Evolutionary conservation across 2,797 vertebrate genomes (phyloP).

Genomic region (Takifugu rubripes): DNA sequence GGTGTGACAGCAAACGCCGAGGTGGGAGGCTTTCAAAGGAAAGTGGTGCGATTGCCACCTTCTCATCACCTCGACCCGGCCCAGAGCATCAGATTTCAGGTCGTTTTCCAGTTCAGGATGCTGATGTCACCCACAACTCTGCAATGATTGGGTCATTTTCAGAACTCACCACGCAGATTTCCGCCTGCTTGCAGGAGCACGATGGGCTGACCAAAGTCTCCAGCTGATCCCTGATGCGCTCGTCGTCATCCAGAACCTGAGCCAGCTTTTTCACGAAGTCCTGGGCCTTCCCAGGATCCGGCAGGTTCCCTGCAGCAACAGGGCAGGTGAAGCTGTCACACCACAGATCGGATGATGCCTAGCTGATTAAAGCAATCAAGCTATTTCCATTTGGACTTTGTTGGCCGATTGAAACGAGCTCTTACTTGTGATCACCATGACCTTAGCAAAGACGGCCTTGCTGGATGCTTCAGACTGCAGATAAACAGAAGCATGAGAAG

Average conservation of each 20-base stretch:
- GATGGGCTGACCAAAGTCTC: slow-evolving; percentile 92
- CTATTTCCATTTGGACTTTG: not conserved
- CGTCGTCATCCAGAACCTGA: slow-evolving; percentile 95
- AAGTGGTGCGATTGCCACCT: not conserved
- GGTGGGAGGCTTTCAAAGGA: not conserved
- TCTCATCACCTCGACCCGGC: not conserved
- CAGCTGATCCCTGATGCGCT: slow-evolving; percentile 91
- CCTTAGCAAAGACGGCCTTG: slow-evolving; percentile 97
- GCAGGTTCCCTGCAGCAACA: slow-evolving; percentile 83
- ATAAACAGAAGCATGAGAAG: slow-evolving; percentile 30
- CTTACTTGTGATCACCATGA: slow-evolving; percentile 99
- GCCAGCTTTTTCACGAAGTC: slow-evolving; percentile 98
- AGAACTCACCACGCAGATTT: slow-evolving; percentile 93
- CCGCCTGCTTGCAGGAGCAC: slow-evolving; percentile 97
- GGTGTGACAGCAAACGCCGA: not conserved
- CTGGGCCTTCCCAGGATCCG: slow-evolving; percentile 96
- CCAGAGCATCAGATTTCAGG: too few relatives aligned
- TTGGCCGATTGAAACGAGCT: slow-evolving; percentile 1
- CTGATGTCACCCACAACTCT: too few relatives aligned
- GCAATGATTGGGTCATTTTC: not conserved
- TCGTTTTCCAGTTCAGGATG: not conserved
- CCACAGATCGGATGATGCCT: not conserved
- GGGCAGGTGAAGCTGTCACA: not conserved
- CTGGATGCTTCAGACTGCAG: slow-evolving; percentile 89
- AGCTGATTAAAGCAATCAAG: too few relatives aligned